Conservation (phyloP, 2,888 invertebrate species). For the Parnassius orleans region DNA sequence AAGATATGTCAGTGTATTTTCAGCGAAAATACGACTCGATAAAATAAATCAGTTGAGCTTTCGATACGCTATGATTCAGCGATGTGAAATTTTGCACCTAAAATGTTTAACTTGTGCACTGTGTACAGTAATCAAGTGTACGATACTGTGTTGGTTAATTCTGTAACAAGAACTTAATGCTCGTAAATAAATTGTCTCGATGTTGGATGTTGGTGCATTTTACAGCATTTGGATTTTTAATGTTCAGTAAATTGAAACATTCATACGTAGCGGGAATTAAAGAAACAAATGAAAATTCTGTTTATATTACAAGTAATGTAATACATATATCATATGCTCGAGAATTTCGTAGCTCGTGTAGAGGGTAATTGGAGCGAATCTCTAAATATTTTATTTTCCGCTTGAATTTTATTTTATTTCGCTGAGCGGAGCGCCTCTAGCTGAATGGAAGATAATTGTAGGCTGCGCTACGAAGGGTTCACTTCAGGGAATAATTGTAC, state of each 20-base stretch:
- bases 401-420: conserved; percentile 73
- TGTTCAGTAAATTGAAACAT: conserved; percentile 44
- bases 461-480: conserved; percentile 70
- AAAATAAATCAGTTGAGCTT: conserved; percentile 29
- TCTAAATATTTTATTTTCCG: conserved; percentile 70
- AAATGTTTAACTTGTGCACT: neutral
- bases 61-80: conserved; percentile 33
- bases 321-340: conserved; percentile 17
- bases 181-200: conserved; percentile 19
- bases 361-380: conserved; percentile 63
- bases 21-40: conserved; percentile 20
- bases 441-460: conserved; percentile 77
- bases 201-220: conserved; percentile 30
- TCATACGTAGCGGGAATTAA: conserved; percentile 43
- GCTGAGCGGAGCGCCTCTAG: conserved; percentile 58
- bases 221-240: conserved; percentile 38
- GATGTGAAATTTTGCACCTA: conserved; percentile 30
- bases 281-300: conserved; percentile 45
- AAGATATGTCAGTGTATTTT: conserved; percentile 30
- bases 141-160: conserved; percentile 46
- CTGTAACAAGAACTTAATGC: conserved; percentile 42
- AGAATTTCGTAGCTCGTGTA: conserved; percentile 29
- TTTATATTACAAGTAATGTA: conserved; percentile 27
- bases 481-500: conserved; percentile 77
- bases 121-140: conserved; percentile 43